Evolutionary conservation across 1,140 invertebrate genomes (phyloP).

Genomic region (Panonychus citri): DNA sequence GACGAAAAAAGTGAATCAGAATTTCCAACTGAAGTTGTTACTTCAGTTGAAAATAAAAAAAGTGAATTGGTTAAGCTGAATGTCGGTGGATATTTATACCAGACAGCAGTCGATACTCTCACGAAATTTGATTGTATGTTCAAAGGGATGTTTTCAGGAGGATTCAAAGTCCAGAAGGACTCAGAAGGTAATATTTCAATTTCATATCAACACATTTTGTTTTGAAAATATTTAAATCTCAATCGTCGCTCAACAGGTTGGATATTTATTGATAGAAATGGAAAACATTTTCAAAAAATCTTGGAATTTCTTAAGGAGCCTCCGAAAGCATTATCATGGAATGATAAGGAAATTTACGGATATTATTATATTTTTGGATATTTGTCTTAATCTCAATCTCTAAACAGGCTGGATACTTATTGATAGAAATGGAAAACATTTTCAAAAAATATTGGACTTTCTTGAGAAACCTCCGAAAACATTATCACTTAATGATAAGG

Average conservation of each 20-base stretch:
- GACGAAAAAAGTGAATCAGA: no score
- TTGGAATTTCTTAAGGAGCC: no score
- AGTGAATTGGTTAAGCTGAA: slow-evolving; percentile 84
- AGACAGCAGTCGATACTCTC: slow-evolving; percentile 85
- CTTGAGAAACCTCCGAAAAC: neutral
- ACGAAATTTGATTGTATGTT: slow-evolving; percentile 60
- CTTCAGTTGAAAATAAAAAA: no score
- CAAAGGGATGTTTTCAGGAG: neutral
- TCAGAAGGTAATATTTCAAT: no score
- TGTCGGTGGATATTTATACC: slow-evolving; percentile 72
- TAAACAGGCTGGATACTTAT: neutral
- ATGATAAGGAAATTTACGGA: no score
- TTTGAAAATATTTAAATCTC: no score
- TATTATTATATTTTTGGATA: no score
- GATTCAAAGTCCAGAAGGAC: no score
- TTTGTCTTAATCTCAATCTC: neutral
- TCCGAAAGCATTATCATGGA: no score
- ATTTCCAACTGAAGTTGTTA: no score
- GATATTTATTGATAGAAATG: neutral
- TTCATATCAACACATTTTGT: no score
- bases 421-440: neutral
- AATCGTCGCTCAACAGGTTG: neutral
- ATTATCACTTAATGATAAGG: neutral
- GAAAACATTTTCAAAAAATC: neutral
- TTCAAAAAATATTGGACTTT: neutral